A percentile compares a stretch with the other conserved stretches of the same genome.
phyloP scores from a whole-genome alignment of 2,113 vertebrate genomes.

The Notothenia coriiceps region DNA sequence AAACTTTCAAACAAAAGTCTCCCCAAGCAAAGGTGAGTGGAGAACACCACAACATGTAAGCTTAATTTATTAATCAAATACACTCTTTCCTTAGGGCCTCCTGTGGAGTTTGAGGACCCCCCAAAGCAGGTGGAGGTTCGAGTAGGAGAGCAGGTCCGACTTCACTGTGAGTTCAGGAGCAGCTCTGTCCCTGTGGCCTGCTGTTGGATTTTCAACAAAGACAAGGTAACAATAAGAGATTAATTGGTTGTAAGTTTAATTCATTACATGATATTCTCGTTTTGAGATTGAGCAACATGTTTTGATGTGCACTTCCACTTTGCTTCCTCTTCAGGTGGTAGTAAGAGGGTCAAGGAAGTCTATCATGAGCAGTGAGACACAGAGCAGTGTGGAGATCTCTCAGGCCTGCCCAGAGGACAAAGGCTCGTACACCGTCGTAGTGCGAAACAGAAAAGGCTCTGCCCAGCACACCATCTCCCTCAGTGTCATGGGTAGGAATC shows the following conservation, averaged over 20 bases:
- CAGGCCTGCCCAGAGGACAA: slow-evolving; percentile 68
- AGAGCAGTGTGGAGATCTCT: slow-evolving; percentile 73
- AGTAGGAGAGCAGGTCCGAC: slow-evolving; percentile 71
- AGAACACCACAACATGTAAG: not conserved
- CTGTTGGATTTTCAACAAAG: slow-evolving; percentile 85
- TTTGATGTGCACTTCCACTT: not conserved
- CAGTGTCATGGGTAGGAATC: slow-evolving; percentile 77
- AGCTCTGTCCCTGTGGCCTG: slow-evolving; percentile 80
- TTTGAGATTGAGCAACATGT: not conserved
- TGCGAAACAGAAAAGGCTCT: slow-evolving; percentile 70
- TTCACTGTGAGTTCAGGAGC: slow-evolving; percentile 78
- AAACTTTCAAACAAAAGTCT: slow-evolving; percentile 46
- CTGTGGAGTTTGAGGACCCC: slow-evolving; percentile 76
- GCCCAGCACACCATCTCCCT: slow-evolving; percentile 81
- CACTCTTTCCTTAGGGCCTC: slow-evolving; percentile 58
- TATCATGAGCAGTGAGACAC: slow-evolving; percentile 57
- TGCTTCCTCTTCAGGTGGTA: slow-evolving; percentile 63
- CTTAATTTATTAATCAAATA: not conserved
- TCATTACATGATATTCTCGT: not conserved
- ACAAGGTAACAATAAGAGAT: slow-evolving; percentile 68
- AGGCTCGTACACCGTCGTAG: slow-evolving; percentile 80
- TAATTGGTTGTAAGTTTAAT: too few species aligned
- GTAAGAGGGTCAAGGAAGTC: slow-evolving; percentile 44
- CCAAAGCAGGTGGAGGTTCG: slow-evolving; percentile 78
- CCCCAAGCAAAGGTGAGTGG: slow-evolving; percentile 58